A percentile compares a stretch with the other conserved stretches of the same genome.
phyloP scores from a whole-genome alignment of 2,888 invertebrate species.

The Eulithis prunata region DNA sequence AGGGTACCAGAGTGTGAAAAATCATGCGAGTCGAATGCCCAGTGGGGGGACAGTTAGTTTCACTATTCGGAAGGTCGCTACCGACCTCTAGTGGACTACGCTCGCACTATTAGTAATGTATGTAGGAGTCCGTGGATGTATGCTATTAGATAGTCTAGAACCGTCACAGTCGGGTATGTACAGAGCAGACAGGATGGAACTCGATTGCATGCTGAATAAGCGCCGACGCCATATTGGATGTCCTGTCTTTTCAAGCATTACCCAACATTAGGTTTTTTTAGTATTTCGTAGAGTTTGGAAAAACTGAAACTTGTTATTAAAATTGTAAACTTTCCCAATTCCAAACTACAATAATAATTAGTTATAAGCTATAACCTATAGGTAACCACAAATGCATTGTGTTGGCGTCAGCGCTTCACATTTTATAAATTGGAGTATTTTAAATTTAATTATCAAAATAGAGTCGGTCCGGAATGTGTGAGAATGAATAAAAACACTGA shows the following conservation, averaged over 20 bases:
- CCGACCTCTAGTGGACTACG: constrained; percentile 48
- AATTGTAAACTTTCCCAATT: background rate
- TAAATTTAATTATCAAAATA: constrained; percentile 46
- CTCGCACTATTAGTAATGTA: constrained; percentile 25
- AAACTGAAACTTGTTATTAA: background rate
- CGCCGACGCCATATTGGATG: constrained; percentile 44
- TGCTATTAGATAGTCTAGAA: constrained; percentile 54
- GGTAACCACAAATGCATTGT: background rate
- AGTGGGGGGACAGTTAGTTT: constrained; percentile 55
- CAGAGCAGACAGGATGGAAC: constrained; percentile 60
- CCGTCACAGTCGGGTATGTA: constrained; percentile 57
- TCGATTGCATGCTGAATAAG: constrained; percentile 60
- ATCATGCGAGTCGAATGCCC: constrained; percentile 64
- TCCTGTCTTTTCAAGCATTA: background rate
- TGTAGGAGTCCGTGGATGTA: constrained; percentile 41
- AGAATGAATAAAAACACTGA: constrained; percentile 67
- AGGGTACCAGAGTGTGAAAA: constrained; percentile 64
- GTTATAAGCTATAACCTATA: background rate
- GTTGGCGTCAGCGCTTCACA: constrained; percentile 39
- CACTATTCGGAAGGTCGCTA: constrained; percentile 73
- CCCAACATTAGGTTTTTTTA: background rate
- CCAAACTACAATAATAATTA: background rate
- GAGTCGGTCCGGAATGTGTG: constrained; percentile 62
- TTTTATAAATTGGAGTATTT: constrained; percentile 48
- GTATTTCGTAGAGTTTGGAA: background rate